These are phyloP conservation scores for Chondrilla cf. caribensis DNA, from an alignment of 37 sponge, comb jelly and placozoan genomes.

Conservation along the genomic window DNA sequence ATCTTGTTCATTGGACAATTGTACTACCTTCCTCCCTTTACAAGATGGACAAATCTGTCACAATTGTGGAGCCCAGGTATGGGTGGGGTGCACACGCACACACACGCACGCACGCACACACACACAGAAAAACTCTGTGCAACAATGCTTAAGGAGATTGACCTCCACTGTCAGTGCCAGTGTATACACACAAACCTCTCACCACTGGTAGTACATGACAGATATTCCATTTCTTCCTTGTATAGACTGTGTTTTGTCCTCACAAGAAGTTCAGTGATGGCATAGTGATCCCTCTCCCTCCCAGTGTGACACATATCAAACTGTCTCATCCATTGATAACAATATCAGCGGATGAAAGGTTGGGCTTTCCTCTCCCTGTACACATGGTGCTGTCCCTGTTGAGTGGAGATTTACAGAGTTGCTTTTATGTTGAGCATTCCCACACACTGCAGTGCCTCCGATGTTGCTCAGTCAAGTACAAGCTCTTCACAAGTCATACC, in stretches of 20 bases:
- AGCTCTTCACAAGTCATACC: too few relatives aligned
- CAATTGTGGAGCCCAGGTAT: constrained; percentile 71
- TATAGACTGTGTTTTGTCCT: constrained; percentile 59
- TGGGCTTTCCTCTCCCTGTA: too few relatives aligned
- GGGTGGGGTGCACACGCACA: neutral
- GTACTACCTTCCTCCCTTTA: constrained; percentile 45
- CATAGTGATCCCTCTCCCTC: constrained; percentile 43
- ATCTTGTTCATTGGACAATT: constrained; percentile 49
- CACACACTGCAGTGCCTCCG: neutral
- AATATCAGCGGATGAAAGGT: neutral
- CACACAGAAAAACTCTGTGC: too few relatives aligned
- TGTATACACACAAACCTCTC: too few relatives aligned
- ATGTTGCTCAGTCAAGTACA: too few relatives aligned
- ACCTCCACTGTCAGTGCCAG: too few relatives aligned
- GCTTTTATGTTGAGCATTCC: too few relatives aligned
- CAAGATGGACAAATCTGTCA: constrained; percentile 37
- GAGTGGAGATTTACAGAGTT: too few relatives aligned
- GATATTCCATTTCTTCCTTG: neutral
- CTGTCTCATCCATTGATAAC: constrained; percentile 39
- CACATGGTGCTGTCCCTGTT: too few relatives aligned
- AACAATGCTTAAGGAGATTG: too few relatives aligned
- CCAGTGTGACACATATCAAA: constrained; percentile 53
- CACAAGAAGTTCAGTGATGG: constrained; percentile 38
- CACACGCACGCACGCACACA: too few relatives aligned
- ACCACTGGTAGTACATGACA: neutral